Base-by-base conservation (phyloP, 2,797 vertebrate genomes). In the Mastacembelus armatus region DNA sequence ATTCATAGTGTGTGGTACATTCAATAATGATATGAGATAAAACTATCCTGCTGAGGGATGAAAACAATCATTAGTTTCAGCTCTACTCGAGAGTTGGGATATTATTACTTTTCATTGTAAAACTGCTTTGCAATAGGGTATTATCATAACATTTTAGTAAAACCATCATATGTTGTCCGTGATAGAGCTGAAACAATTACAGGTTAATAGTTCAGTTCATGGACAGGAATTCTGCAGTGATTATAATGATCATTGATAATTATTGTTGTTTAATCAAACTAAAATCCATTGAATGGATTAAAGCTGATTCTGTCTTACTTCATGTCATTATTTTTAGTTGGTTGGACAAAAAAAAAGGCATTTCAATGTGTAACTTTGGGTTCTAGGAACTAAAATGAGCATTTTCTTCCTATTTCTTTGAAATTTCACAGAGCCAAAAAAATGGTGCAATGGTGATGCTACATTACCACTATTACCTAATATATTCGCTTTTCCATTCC, bases 1-100 rank as follows among this genome's bases (percentile, higher is more conserved):
- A 29, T 43, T 59, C 19, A 38, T 12, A 45, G 18, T 39, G 35
- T 76, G 38, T 3, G 29, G 32, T 3, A 19, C 21, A 2, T 32
- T 72, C 19, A 52, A 7, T 27, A 32, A 48, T 40, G 35, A 27
- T 55, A 26, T 9, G 16, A 48, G 16, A 74, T 16, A 10, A 64
- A 30, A 3, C 15, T 51, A 16, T 55, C 16, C 30, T 3, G 36
- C 42, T 57, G 54, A 45, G 26, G 21, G 22, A 60, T 8, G 7
- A 11, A 21, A 21, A n/a, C n/a, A n/a, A n/a, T n/a, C 18, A 14
- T 22, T 27, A 29, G 51, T 24, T 35, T 18, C 21, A 33, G n/a
- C n/a, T 38, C 39, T 36, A 49, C 21, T n/a, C 10, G 33, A n/a
- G n/a, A n/a, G n/a, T n/a, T n/a, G n/a, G n/a, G n/a, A n/a, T n/a